phyloP scores from a whole-genome alignment of 2,113 vertebrate genomes.

The Chitala chitala region DNA sequence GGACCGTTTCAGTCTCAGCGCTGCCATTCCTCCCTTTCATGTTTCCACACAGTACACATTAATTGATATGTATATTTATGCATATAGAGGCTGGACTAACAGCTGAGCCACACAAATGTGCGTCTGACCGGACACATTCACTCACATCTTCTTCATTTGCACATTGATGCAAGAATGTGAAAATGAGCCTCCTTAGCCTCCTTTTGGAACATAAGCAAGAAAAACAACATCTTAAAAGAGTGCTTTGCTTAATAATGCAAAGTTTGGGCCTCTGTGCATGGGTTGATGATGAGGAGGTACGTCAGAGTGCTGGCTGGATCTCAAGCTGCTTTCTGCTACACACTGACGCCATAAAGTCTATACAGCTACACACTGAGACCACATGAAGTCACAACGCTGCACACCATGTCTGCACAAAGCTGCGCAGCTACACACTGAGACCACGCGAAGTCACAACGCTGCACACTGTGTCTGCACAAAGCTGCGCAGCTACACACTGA shows the following conservation, averaged over 20 bases:
- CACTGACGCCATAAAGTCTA: background rate
- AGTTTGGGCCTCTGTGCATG: slow-evolving; percentile 18
- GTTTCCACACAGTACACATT: background rate
- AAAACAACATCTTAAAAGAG: slow-evolving; percentile 23
- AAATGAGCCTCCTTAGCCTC: background rate
- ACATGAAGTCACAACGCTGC: background rate
- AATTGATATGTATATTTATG: background rate
- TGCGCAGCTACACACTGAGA: background rate
- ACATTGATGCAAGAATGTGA: too few relatives aligned
- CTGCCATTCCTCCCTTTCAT: background rate
- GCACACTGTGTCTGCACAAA: background rate
- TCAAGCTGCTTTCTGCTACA: background rate
- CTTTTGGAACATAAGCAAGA: background rate
- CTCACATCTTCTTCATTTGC: slow-evolving; percentile 50
- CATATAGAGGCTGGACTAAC: background rate
- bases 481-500: background rate
- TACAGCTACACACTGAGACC: background rate
- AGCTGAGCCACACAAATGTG: background rate
- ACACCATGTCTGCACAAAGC: background rate
- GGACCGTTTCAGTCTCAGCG: background rate
- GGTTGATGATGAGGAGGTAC: slow-evolving; percentile 37
- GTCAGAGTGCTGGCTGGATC: slow-evolving; percentile 25
- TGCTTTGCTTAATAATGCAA: slow-evolving; percentile 42
- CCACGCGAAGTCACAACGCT: background rate
- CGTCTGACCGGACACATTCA: slow-evolving; percentile 40